Conservation (phyloP, 64 coral and sea anemone genomes). For the Acropora tenuis region DNA sequence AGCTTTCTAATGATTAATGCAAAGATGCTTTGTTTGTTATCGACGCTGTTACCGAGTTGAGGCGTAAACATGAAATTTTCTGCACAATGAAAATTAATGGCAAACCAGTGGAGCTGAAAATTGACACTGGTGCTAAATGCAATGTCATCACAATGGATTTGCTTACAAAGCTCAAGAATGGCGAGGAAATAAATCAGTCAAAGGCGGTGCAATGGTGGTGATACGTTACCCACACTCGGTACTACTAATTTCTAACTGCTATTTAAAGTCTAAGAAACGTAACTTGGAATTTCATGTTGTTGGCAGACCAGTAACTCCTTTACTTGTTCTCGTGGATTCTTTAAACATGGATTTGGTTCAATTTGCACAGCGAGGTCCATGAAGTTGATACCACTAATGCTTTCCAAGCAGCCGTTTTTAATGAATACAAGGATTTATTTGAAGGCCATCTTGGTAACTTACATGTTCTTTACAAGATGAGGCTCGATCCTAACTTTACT, state of each 20-base stretch:
- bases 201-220: slow-evolving; percentile 20
- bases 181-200: slow-evolving; percentile 11
- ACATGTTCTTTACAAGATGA: slow-evolving; percentile 30
- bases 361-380: slow-evolving; percentile 7
- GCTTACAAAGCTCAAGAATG: background rate
- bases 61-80: slow-evolving; percentile 1
- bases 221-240: slow-evolving; percentile 12
- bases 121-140: background rate
- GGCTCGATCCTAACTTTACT: background rate
- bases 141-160: background rate
- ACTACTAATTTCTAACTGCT: slow-evolving; percentile 5
- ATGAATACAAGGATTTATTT: slow-evolving; percentile 43
- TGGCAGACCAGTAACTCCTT: background rate
- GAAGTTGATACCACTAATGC: slow-evolving; percentile 18
- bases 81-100: slow-evolving; percentile 25
- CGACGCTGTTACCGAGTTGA: background rate
- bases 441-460: slow-evolving; percentile 25
- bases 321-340: background rate
- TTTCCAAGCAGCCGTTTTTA: background rate
- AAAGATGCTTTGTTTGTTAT: slow-evolving; percentile 21
- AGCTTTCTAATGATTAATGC: background rate
- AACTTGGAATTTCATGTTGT: slow-evolving; percentile 20
- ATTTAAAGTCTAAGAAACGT: slow-evolving; percentile 5
- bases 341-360: background rate
- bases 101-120: slow-evolving; percentile 18